These are phyloP conservation scores for Cryptus viduatorius DNA, from an alignment of 2,888 invertebrate species.

Conservation along the genomic window DNA sequence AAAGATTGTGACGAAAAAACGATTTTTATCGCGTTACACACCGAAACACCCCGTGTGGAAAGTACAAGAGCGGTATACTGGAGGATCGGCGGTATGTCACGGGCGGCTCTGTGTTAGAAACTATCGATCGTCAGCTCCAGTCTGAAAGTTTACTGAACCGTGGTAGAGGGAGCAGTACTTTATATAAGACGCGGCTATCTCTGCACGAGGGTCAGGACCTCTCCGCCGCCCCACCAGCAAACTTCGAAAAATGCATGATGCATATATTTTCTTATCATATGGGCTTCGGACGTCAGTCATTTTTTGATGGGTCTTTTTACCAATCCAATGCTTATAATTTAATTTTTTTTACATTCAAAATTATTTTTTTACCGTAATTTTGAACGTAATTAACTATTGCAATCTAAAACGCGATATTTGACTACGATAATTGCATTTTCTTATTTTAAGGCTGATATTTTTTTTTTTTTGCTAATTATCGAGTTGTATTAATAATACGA, in stretches of 20 bases:
- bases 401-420: too few species aligned
- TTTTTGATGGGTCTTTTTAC: not conserved
- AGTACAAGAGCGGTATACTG: slow-evolving; percentile 5
- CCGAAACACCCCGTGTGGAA: not conserved
- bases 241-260: not conserved
- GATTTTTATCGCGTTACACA: slow-evolving; percentile 8
- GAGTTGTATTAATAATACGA: too few species aligned
- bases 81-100: slow-evolving; percentile 42
- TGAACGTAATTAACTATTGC: too few species aligned
- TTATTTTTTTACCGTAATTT: too few species aligned
- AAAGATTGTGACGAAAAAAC: not conserved
- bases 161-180: slow-evolving; percentile 67
- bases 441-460: too few species aligned
- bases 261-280: slow-evolving; percentile 20
- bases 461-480: too few species aligned
- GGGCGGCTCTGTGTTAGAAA: slow-evolving; percentile 54
- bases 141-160: slow-evolving; percentile 73
- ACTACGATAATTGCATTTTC: too few species aligned
- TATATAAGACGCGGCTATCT: slow-evolving; percentile 72
- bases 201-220: slow-evolving; percentile 71
- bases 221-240: not conserved
- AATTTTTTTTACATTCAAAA: too few species aligned
- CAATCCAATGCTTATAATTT: not conserved
- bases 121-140: slow-evolving; percentile 67
- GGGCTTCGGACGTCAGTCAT: slow-evolving; percentile 13